Base-by-base conservation (phyloP, 2,888 invertebrate species). In the Labia minor region DNA sequence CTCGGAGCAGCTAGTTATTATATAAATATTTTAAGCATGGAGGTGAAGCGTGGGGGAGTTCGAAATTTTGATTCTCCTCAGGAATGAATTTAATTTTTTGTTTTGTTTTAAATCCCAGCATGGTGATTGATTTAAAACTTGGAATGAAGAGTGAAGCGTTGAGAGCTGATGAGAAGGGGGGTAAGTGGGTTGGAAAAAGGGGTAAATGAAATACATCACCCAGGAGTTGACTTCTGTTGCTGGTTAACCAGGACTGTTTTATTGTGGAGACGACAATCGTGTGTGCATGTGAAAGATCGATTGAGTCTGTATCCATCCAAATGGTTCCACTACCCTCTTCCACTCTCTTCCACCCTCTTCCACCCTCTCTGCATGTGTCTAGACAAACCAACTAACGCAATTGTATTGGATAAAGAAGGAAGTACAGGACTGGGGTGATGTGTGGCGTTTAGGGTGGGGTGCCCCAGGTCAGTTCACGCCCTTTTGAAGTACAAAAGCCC, bases 351-450 rank as follows among this genome's bases (percentile, higher is more conserved):
- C 49, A 4, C 49, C 49, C 2, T n/a, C 4, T n/a, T 49, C 49
- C 49, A 8, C 49, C n/a, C 2, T 16, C 16, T n/a, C n/a, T n/a
- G n/a, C n/a, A n/a, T n/a, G n/a, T n/a, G 49, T 49, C 49, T 49
- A 49, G 49, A 49, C 49, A 49, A 49, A 49, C 49, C 49, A 49
- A 49, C 49, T 49, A 49, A 49, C 49, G 49, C 49, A 49, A 49
- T 49, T 49, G 49, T 49, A 49, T 49, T 49, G 49, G 16, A 14
- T 49, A 16, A 26, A 11, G 49, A 49, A 49, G 49, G 26, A 26
- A 26, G 8, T 26, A 26, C 4, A 26, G 8, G 26, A 6, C 3
- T 26, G 26, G 26, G 49, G 49, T 49, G 49, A 49, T 11, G 49
- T 11, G 4, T 14, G n/a, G 49, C 16, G 8, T 16, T 16, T 49